A percentile compares a stretch with the other conserved stretches of the same genome.
Evolutionary conservation across 2,888 invertebrate genomes (phyloP).

Genomic region (Trissoscelio sp.): DNA sequence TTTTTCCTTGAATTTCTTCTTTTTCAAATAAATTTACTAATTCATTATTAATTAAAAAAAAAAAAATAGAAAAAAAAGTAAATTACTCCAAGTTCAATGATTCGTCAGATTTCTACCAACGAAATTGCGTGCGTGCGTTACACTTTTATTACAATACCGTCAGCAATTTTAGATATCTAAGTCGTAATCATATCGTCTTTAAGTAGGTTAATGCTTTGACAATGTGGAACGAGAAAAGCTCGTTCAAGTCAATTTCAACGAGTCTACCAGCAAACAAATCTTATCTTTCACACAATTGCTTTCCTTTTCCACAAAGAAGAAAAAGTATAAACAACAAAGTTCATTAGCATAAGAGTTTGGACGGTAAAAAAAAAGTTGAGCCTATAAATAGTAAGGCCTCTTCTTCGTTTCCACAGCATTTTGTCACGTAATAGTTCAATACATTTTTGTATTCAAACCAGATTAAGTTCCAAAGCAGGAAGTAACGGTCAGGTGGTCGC

Average conservation of each 20-base stretch:
- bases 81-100: neutral
- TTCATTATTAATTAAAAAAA: no score
- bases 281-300: conserved; percentile 10
- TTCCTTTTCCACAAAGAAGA: neutral
- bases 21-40: no score
- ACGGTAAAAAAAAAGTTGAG: neutral
- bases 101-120: conserved; percentile 1
- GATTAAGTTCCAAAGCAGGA: conserved; percentile 54
- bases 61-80: no score
- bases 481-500: conserved; percentile 67
- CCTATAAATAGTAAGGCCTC: neutral
- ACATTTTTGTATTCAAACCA: conserved; percentile 43
- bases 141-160: conserved; percentile 47
- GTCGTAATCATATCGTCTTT: conserved; percentile 38
- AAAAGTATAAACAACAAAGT: conserved; percentile 2
- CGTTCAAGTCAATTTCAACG: neutral
- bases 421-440: conserved; percentile 37
- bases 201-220: conserved; percentile 61
- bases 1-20: no score
- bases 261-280: conserved; percentile 8
- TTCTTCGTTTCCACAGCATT: conserved; percentile 16
- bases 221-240: conserved; percentile 31
- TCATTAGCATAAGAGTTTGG: neutral
- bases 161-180: conserved; percentile 49
- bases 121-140: conserved; percentile 53